Evolutionary conservation across 2,888 invertebrate genomes (phyloP).

Genomic region (Polietes domitor): DNA sequence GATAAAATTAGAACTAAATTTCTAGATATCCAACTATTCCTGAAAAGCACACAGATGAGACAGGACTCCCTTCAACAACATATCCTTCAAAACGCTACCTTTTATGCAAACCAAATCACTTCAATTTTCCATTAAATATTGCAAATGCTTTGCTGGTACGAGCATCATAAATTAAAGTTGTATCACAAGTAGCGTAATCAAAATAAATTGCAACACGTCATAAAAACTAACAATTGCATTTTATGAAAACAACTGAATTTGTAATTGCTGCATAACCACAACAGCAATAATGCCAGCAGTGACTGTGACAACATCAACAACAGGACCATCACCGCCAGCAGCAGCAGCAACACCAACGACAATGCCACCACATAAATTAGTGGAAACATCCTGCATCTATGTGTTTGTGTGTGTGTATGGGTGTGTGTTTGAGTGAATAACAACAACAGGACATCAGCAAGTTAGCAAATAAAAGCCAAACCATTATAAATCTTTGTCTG

Average conservation of each 20-base stretch:
- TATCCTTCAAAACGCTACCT: too few species aligned
- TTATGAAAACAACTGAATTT: slow-evolving; percentile 33
- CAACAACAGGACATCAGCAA: neutral
- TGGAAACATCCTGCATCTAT: slow-evolving; percentile 13
- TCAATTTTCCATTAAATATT: neutral
- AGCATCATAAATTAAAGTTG: slow-evolving; percentile 58
- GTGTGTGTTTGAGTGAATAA: neutral
- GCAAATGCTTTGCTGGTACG: neutral
- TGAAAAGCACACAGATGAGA: too few species aligned
- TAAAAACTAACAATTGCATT: slow-evolving; percentile 61
- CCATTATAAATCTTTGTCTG: slow-evolving; percentile 56
- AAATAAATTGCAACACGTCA: slow-evolving; percentile 65
- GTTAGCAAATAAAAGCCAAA: slow-evolving; percentile 27
- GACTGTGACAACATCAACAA: neutral
- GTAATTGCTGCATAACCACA: slow-evolving; percentile 22
- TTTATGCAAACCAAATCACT: too few species aligned
- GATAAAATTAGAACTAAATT: too few species aligned
- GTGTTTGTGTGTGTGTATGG: neutral
- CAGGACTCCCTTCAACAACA: too few species aligned
- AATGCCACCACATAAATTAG: slow-evolving; percentile 16
- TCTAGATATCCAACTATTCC: too few species aligned
- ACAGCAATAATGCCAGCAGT: slow-evolving; percentile 31
- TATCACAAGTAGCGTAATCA: slow-evolving; percentile 55
- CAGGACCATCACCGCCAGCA: neutral
- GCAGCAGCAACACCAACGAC: neutral